Evolutionary conservation across 2,113 vertebrate genomes (phyloP), one percentile per base, ranked within the genome.

Genomic region (Todiramphus saurophagus): DNA sequence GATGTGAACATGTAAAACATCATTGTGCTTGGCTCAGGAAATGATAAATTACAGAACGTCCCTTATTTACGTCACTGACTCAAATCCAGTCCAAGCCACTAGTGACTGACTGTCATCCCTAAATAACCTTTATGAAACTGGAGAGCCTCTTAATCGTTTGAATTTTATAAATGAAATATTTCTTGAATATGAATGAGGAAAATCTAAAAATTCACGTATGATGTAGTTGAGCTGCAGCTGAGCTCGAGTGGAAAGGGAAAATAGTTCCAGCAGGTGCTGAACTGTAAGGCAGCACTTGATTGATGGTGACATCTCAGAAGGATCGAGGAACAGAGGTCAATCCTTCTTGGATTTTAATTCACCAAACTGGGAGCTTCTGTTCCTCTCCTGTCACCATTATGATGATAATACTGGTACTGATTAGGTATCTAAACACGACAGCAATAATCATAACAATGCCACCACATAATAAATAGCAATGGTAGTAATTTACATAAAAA

Each of bases 1-100:
- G 94, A 97, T 88, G 62, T 78, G 79, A 92, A 72, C 82, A 60
- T 93, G 80, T 92, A 94, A 89, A 95, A 90, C 63, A 84, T 86
- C 83, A 37, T 87, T 73, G 50, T n/a, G 37, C 90, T 91, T 94
- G 73, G 58, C 84, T 90, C 58, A 56, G 43, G 41, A 86, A 92
- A n/a, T 89, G 58, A 77, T 73, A 94, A 76, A 84, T 68, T 87
- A 62, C 37, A 76, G 72, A 84, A 63, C 56, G 44, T 74, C 64
- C 41, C 64, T 30, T 72, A 63, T 94, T 93, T 80, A 86, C 48
- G 35, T 95, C 90, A 95, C 62, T 63, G 82, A 18, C 89, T 66
- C 73, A 46, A 95, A 88, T 92, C 88, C 53, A 87, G 44, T 84
- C 82, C 66, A 83, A 93, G 83, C 62, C 75, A 73, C 51, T 59